These are phyloP conservation scores for Zygaena filipendulae DNA, from an alignment of 2,888 invertebrate genomes.

Conservation along the genomic window DNA sequence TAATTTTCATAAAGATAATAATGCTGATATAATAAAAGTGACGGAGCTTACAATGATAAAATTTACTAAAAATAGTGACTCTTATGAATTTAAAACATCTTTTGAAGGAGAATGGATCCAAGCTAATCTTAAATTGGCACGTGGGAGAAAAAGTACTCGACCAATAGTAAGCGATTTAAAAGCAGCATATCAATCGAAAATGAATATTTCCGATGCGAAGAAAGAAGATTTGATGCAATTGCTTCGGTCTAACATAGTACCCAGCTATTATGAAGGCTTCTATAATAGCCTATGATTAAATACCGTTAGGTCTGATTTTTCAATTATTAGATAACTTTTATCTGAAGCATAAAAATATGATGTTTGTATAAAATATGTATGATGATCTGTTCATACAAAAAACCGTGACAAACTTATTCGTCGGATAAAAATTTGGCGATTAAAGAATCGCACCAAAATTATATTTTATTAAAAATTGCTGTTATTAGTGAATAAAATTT, in stretches of 20 bases:
- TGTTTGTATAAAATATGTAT: too few species aligned
- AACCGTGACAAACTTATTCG: too few species aligned
- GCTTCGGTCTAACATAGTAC: conserved; percentile 5
- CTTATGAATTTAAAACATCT: conserved; percentile 14
- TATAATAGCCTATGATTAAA: conserved; percentile 6
- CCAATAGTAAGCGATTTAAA: too few species aligned
- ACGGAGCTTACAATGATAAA: conserved; percentile 14
- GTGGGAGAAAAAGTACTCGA: too few species aligned
- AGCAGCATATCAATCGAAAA: conserved; percentile 3
- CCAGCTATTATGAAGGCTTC: conserved; percentile 7
- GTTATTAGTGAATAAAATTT: too few species aligned
- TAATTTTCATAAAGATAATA: conserved; percentile 10
- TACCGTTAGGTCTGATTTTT: too few species aligned
- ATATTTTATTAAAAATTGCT: too few species aligned
- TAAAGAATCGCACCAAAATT: too few species aligned
- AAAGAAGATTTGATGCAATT: conserved; percentile 6
- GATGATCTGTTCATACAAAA: too few species aligned
- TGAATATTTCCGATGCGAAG: conserved; percentile 4
- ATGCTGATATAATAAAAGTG: conserved; percentile 10
- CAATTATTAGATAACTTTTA: too few species aligned
- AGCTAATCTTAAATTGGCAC: conserved; percentile 8
- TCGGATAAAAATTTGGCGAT: too few species aligned
- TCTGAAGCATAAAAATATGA: too few species aligned
- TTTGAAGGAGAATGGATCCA: conserved; percentile 12
- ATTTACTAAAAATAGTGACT: conserved; percentile 14